Evolutionary conservation across 2,888 invertebrate genomes (phyloP).

Genomic region (Hydraecia micacea): DNA sequence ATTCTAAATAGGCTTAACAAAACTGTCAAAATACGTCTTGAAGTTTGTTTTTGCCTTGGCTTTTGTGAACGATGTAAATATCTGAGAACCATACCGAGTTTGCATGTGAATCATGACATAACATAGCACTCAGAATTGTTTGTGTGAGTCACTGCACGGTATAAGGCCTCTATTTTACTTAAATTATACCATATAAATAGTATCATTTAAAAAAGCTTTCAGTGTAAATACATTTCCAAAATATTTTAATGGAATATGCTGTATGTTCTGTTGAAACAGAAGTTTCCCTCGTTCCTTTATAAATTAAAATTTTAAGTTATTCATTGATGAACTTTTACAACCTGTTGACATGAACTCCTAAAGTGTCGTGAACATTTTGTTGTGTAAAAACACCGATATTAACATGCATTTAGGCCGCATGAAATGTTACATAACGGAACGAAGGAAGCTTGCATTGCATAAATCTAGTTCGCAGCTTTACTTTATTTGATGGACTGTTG

Average conservation of each 20-base stretch:
- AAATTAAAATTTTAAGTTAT: neutral
- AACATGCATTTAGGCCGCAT: slow-evolving; percentile 50
- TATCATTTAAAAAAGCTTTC: slow-evolving; percentile 43
- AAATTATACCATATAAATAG: slow-evolving; percentile 22
- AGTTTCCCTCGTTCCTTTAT: slow-evolving; percentile 47
- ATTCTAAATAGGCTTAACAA: neutral
- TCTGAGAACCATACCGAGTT: slow-evolving; percentile 6
- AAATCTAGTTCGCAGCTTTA: slow-evolving; percentile 49
- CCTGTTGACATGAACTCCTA: slow-evolving; percentile 30
- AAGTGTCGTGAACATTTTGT: slow-evolving; percentile 1
- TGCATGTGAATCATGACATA: slow-evolving; percentile 32
- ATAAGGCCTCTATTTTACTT: slow-evolving; percentile 2
- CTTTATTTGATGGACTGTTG: slow-evolving; percentile 23
- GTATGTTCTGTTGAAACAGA: slow-evolving; percentile 18
- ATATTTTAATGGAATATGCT: slow-evolving; percentile 28
- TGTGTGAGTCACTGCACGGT: slow-evolving; percentile 38
- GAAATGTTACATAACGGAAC: slow-evolving; percentile 54
- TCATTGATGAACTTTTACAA: slow-evolving; percentile 40
- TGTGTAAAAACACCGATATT: slow-evolving; percentile 23
- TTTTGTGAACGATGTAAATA: slow-evolving; percentile 29
- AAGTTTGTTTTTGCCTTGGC: slow-evolving; percentile 21
- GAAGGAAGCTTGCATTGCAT: slow-evolving; percentile 49
- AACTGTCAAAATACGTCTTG: slow-evolving; percentile 5
- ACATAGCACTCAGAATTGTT: slow-evolving; percentile 24
- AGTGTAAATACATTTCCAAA: slow-evolving; percentile 23